Percentiles rank a stretch among this genome's conserved stretches.
Evolutionary conservation across 1,140 invertebrate species (phyloP).

Genomic region (Matsumurasca onukii): DNA sequence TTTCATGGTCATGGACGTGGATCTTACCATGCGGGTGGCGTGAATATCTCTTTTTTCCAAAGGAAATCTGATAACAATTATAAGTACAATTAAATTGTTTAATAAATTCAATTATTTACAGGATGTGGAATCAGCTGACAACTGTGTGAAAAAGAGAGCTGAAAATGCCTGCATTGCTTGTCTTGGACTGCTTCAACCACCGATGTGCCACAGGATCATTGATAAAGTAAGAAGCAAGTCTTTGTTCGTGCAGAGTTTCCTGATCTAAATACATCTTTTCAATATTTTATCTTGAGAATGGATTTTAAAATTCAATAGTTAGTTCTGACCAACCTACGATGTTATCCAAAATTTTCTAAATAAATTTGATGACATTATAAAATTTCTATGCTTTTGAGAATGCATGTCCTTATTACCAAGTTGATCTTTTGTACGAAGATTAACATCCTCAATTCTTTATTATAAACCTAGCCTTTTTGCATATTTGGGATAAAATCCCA

Average conservation of each 20-base stretch:
- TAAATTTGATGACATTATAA: background rate
- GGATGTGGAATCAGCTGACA: slow-evolving; percentile 43
- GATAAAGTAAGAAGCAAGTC: slow-evolving; percentile 46
- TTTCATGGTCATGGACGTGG: background rate
- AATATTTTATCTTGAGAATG: background rate
- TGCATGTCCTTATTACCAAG: background rate
- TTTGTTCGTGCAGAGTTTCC: slow-evolving; percentile 12
- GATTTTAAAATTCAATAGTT: background rate
- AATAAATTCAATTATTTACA: background rate
- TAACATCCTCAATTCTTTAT: background rate
- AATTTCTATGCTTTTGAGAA: background rate
- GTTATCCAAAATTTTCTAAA: background rate
- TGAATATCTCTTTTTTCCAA: too few relatives aligned
- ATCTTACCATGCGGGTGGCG: too few relatives aligned
- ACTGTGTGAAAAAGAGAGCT: slow-evolving; percentile 47
- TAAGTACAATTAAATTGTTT: background rate
- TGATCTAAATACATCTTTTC: too few relatives aligned
- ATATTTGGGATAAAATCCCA: background rate
- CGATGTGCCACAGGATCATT: slow-evolving; percentile 50
- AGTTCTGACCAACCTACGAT: background rate
- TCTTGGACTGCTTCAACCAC: slow-evolving; percentile 61
- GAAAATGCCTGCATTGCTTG: slow-evolving; percentile 57
- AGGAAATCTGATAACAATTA: too few relatives aligned
- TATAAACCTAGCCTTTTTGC: background rate
- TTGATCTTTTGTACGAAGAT: too few relatives aligned